Conservation (phyloP, 92 coral and sea anemone genomes). For the Hydrozoanthus gracilis region DNA sequence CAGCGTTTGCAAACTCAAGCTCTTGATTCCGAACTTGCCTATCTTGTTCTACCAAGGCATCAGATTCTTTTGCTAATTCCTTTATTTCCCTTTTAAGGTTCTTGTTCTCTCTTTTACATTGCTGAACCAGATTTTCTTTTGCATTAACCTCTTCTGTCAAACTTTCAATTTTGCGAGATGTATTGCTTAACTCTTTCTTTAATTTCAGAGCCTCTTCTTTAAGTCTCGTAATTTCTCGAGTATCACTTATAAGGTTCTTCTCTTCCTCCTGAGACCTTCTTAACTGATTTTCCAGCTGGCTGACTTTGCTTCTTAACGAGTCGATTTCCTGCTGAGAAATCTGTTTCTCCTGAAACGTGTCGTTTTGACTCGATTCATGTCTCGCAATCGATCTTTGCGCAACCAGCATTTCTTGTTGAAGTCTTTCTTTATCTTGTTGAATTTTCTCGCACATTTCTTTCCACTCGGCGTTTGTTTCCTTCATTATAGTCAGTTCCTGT, state of each 20-base stretch:
- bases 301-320: slow-evolving; percentile 66
- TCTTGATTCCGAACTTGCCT: slow-evolving; percentile 54
- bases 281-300: slow-evolving; percentile 74
- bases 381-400: slow-evolving; percentile 72
- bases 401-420: slow-evolving; percentile 78
- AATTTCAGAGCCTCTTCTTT: slow-evolving; percentile 66
- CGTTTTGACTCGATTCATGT: slow-evolving; percentile 63
- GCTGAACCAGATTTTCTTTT: slow-evolving; percentile 71
- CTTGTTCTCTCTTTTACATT: slow-evolving; percentile 78
- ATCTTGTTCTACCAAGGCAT: slow-evolving; percentile 45
- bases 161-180: slow-evolving; percentile 69
- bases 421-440: slow-evolving; percentile 83
- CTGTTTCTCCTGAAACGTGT: slow-evolving; percentile 54
- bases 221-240: slow-evolving; percentile 63
- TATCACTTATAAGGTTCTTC: slow-evolving; percentile 58
- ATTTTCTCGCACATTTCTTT: slow-evolving; percentile 93
- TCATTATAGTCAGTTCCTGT: slow-evolving; percentile 76
- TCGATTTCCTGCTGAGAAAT: slow-evolving; percentile 68
- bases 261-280: slow-evolving; percentile 64
- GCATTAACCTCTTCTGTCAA: slow-evolving; percentile 59
- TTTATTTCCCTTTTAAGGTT: slow-evolving; percentile 73
- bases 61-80: slow-evolving; percentile 57
- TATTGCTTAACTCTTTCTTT: slow-evolving; percentile 77
- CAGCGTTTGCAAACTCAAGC: slow-evolving; percentile 69
- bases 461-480: slow-evolving; percentile 84